These are phyloP conservation scores for Epirrhoe alternata DNA, from an alignment of 2,888 invertebrate genomes.

Conservation along the genomic window DNA sequence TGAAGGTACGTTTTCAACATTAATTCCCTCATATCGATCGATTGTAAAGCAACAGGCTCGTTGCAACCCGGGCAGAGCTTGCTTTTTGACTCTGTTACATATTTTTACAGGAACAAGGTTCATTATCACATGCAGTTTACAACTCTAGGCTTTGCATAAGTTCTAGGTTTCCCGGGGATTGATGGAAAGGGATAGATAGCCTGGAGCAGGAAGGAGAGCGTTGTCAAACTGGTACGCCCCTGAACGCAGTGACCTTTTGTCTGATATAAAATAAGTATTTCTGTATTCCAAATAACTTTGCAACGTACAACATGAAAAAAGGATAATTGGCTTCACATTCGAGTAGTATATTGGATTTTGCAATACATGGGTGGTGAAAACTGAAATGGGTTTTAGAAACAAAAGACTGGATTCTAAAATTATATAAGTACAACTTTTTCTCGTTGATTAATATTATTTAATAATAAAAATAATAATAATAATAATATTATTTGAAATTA, in stretches of 20 bases:
- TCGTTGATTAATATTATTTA: too few species aligned
- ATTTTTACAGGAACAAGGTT: conserved; percentile 51
- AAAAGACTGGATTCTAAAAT: conserved; percentile 1
- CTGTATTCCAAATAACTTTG: conserved; percentile 6
- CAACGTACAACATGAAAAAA: not conserved
- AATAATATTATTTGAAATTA: not conserved
- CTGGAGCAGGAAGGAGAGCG: conserved; percentile 45
- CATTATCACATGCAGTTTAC: conserved; percentile 51
- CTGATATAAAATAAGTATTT: conserved; percentile 44
- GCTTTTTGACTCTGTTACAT: conserved; percentile 45
- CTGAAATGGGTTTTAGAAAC: not conserved
- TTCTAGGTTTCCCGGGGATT: conserved; percentile 70
- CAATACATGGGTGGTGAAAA: not conserved
- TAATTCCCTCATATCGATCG: conserved; percentile 51
- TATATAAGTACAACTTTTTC: not conserved
- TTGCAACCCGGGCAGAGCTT: conserved; percentile 39
- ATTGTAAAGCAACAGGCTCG: conserved; percentile 58
- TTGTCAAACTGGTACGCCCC: conserved; percentile 56
- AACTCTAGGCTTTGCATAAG: conserved; percentile 50
- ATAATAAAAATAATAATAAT: too few species aligned
- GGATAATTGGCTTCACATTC: conserved; percentile 1
- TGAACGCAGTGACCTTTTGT: conserved; percentile 62
- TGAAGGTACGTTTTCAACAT: conserved; percentile 7
- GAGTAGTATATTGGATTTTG: not conserved
- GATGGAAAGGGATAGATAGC: conserved; percentile 71